Evolutionary conservation across 2,888 invertebrate species (phyloP).

Genomic region (Adineta ricciae): DNA sequence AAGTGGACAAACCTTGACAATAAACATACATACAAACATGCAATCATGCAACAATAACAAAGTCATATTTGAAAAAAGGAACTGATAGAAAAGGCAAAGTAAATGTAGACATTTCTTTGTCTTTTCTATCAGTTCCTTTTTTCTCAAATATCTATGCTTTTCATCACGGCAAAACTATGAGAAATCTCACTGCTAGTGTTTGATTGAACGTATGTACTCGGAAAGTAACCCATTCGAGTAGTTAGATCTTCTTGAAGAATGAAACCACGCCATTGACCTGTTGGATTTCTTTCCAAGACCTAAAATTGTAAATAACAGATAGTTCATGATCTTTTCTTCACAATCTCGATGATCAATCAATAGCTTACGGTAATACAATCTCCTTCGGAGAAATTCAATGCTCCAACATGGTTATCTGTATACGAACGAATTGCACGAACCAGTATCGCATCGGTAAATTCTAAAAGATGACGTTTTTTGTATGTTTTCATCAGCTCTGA

Average conservation of each 20-base stretch:
- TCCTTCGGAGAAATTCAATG: conserved; percentile 48
- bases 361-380: conserved; percentile 50
- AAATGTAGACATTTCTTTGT: neutral
- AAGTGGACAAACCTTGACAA: conserved; percentile 4
- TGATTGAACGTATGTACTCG: conserved; percentile 37
- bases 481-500: too few species aligned
- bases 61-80: neutral
- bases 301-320: conserved; percentile 37
- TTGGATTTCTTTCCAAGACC: conserved; percentile 47
- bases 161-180: neutral
- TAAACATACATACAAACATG: neutral
- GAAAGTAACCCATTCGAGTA: conserved; percentile 50
- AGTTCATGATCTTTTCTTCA: neutral
- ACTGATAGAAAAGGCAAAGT: neutral
- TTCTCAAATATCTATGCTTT: neutral
- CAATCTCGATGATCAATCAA: neutral
- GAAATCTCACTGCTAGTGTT: neutral
- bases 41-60: neutral
- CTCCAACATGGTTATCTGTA: conserved; percentile 37
- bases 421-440: conserved; percentile 17
- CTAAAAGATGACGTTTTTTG: neutral
- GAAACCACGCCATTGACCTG: conserved; percentile 49
- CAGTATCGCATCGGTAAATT: neutral
- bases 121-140: neutral
- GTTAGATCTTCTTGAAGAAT: conserved; percentile 46